These are phyloP conservation scores for Antitype chi DNA, from an alignment of 2,888 invertebrate species.

Conservation along the genomic window DNA sequence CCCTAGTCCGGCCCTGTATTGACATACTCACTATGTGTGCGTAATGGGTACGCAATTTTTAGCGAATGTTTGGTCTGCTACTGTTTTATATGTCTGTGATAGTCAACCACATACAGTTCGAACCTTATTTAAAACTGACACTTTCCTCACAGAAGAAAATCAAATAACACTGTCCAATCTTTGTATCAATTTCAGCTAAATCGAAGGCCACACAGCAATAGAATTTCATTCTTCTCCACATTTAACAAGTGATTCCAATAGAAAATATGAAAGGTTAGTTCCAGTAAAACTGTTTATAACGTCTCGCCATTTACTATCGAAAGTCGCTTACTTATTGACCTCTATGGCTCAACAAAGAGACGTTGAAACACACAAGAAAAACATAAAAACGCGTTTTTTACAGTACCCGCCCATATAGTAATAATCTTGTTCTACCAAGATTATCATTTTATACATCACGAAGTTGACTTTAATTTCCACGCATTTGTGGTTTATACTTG, in stretches of 20 bases:
- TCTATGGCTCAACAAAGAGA: slow-evolving; percentile 30
- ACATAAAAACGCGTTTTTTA: background rate
- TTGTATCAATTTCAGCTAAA: background rate
- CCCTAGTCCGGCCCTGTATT: too few species aligned
- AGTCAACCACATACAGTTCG: background rate
- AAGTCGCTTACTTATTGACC: slow-evolving; percentile 48
- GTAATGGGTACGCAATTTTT: too few species aligned
- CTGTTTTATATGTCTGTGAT: too few species aligned
- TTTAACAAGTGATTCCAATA: slow-evolving; percentile 16
- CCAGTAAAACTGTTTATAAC: slow-evolving; percentile 45
- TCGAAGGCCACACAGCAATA: background rate
- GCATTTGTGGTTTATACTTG: too few species aligned
- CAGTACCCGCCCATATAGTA: background rate
- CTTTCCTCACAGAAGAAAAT: too few species aligned
- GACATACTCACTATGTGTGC: too few species aligned
- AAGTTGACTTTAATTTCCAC: background rate
- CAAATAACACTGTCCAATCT: background rate
- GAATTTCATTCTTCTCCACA: slow-evolving; percentile 9
- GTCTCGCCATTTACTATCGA: slow-evolving; percentile 27
- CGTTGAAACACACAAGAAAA: slow-evolving; percentile 25
- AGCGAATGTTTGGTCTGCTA: too few species aligned
- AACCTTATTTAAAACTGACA: background rate
- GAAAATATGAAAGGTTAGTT: slow-evolving; percentile 39
- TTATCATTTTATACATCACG: background rate
- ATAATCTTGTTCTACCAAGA: too few species aligned